phyloP scores from a whole-genome alignment of 2,888 invertebrate species.

The Drosophila incognita region DNA sequence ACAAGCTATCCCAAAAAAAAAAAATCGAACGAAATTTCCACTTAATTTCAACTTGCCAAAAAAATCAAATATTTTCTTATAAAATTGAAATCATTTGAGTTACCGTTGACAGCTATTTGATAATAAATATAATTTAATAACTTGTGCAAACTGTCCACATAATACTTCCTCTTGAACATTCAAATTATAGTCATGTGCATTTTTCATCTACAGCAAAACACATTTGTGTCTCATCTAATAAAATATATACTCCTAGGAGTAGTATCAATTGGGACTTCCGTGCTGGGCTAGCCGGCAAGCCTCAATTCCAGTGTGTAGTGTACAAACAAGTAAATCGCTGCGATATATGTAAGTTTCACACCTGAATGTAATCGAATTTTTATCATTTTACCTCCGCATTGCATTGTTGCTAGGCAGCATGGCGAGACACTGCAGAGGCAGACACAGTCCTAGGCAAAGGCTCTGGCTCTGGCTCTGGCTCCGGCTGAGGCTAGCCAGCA shows the following conservation, averaged over 20 bases:
- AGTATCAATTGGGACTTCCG: slow-evolving; percentile 21
- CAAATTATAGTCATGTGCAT: background rate
- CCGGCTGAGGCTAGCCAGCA: slow-evolving; percentile 67
- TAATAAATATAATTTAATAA: background rate
- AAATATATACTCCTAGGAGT: slow-evolving; percentile 16
- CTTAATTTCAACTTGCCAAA: slow-evolving; percentile 5
- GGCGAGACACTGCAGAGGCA: slow-evolving; percentile 35
- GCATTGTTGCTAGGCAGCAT: slow-evolving; percentile 75
- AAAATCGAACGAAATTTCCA: slow-evolving; percentile 17
- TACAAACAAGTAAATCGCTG: slow-evolving; percentile 74
- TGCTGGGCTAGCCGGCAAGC: slow-evolving; percentile 31
- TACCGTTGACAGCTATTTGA: background rate
- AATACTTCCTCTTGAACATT: background rate
- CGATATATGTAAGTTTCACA: slow-evolving; percentile 81
- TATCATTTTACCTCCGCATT: slow-evolving; percentile 82
- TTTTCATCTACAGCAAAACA: background rate
- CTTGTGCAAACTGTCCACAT: background rate
- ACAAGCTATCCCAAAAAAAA: background rate
- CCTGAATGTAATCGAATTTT: slow-evolving; percentile 83
- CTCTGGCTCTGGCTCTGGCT: slow-evolving; percentile 18
- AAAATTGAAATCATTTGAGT: background rate
- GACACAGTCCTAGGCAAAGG: slow-evolving; percentile 17
- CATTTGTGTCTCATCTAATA: slow-evolving; percentile 2
- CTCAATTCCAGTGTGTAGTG: slow-evolving; percentile 59
- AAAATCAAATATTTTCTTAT: slow-evolving; percentile 5